Conservation (phyloP, 2,113 vertebrate genomes). For the Epinephelus cyanopodus region DNA sequence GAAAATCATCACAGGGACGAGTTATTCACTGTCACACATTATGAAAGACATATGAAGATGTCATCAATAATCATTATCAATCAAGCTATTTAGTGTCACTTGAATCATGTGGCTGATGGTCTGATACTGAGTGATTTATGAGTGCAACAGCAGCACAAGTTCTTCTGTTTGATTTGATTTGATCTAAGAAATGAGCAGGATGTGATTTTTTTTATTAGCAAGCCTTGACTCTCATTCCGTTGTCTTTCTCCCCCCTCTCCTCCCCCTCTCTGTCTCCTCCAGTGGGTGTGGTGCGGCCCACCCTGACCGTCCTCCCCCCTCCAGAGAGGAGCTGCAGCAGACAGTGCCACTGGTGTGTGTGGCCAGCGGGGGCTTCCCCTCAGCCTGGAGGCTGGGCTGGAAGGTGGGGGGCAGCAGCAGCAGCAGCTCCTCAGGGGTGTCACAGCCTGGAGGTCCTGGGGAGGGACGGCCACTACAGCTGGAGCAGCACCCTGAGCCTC, state of each 20-base stretch:
- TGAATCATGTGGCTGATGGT: no score
- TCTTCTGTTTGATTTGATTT: no score
- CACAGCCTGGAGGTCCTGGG: conserved; percentile 41
- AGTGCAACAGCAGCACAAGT: no score
- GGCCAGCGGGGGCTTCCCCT: conserved; percentile 62
- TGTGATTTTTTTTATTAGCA: no score
- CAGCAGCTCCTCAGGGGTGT: conserved; percentile 34
- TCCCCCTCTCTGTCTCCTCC: conserved; percentile 14
- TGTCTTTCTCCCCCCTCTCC: no score
- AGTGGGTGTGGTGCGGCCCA: conserved; percentile 52
- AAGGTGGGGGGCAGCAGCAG: conserved; percentile 54
- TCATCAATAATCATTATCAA: no score
- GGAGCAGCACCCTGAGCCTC: conserved; percentile 69
- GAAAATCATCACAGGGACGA: no score
- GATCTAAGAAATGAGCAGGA: no score
- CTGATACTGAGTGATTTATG: no score
- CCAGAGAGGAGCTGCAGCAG: conserved; percentile 56
- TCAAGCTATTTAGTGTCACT: no score
- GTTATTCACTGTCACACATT: background rate
- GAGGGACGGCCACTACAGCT: conserved; percentile 55
- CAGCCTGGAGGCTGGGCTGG: conserved; percentile 66
- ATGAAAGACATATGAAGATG: no score
- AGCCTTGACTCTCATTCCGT: no score
- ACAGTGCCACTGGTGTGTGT: conserved; percentile 72
- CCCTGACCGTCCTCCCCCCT: conserved; percentile 22